phyloP scores from a whole-genome alignment of 2,888 invertebrate species.

The Beris chalybata region DNA sequence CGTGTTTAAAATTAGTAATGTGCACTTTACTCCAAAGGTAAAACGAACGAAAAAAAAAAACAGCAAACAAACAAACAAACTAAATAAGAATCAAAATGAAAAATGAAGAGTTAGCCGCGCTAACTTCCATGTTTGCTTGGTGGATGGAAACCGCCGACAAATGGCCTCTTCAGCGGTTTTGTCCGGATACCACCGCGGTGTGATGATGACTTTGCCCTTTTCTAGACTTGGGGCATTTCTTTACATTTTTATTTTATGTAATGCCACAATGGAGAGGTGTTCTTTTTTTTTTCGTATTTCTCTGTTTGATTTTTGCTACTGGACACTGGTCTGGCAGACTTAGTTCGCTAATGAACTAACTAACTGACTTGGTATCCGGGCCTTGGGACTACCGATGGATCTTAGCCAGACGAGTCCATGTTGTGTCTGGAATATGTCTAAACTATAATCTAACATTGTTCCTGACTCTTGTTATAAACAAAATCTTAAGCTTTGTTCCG shows the following conservation, averaged over 20 bases:
- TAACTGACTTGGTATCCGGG: too few relatives aligned
- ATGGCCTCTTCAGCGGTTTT: slow-evolving; percentile 2
- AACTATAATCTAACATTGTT: too few relatives aligned
- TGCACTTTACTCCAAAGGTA: slow-evolving; percentile 8
- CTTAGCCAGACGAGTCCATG: too few relatives aligned
- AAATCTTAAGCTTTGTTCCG: too few relatives aligned
- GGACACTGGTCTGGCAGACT: too few relatives aligned
- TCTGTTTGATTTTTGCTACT: too few relatives aligned
- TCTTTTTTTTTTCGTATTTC: too few relatives aligned
- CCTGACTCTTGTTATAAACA: too few relatives aligned
- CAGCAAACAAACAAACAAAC: not conserved
- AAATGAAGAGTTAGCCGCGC: slow-evolving; percentile 4
- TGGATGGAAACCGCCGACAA: slow-evolving; percentile 8
- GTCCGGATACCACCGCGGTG: not conserved
- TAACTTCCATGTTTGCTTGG: not conserved
- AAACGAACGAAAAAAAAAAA: not conserved
- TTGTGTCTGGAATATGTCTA: too few relatives aligned
- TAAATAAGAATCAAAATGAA: slow-evolving; percentile 3
- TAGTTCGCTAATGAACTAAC: too few relatives aligned
- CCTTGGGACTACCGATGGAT: too few relatives aligned
- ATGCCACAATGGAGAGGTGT: too few relatives aligned
- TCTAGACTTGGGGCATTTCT: slow-evolving; percentile 1
- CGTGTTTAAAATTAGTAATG: slow-evolving; percentile 26
- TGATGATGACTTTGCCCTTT: slow-evolving; percentile 14
- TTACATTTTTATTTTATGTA: not conserved